Evolutionary conservation across 2,888 invertebrate species (phyloP).

Genomic region (Scaptomyza flava): DNA sequence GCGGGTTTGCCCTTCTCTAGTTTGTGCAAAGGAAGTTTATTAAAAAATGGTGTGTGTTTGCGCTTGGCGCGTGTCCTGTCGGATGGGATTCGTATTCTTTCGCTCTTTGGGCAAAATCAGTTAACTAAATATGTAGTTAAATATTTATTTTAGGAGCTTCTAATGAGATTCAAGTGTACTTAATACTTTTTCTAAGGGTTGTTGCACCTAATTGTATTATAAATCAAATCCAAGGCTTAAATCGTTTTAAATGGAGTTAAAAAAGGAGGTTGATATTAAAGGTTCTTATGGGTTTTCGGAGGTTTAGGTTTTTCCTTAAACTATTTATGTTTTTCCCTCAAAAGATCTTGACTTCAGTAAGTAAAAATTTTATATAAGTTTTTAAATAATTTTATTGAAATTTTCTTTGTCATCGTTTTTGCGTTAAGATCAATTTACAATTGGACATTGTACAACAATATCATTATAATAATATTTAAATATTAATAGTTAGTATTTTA

Average conservation of each 20-base stretch:
- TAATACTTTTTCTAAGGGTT: conserved; percentile 11
- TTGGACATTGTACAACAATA: conserved; percentile 79
- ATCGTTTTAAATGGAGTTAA: background rate
- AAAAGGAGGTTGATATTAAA: background rate
- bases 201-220: conserved; percentile 60
- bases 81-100: conserved; percentile 29
- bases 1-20: conserved; percentile 22
- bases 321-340: no score
- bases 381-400: conserved; percentile 67
- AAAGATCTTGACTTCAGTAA: no score
- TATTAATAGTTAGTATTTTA: conserved; percentile 36
- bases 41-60: conserved; percentile 75
- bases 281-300: no score
- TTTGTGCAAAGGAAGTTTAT: conserved; percentile 68
- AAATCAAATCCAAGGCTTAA: conserved; percentile 26
- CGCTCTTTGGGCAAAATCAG: conserved; percentile 60
- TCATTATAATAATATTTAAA: conserved; percentile 40
- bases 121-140: conserved; percentile 74
- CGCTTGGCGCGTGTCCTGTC: conserved; percentile 73
- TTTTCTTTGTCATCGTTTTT: conserved; percentile 24
- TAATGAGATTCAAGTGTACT: conserved; percentile 73
- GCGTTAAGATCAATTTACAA: conserved; percentile 73
- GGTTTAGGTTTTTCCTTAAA: no score
- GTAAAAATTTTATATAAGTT: conserved; percentile 21
- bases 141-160: conserved; percentile 70